These are phyloP conservation scores for Sinopyrophorus schimmeli DNA, from an alignment of 2,888 invertebrate species.

Conservation along the genomic window DNA sequence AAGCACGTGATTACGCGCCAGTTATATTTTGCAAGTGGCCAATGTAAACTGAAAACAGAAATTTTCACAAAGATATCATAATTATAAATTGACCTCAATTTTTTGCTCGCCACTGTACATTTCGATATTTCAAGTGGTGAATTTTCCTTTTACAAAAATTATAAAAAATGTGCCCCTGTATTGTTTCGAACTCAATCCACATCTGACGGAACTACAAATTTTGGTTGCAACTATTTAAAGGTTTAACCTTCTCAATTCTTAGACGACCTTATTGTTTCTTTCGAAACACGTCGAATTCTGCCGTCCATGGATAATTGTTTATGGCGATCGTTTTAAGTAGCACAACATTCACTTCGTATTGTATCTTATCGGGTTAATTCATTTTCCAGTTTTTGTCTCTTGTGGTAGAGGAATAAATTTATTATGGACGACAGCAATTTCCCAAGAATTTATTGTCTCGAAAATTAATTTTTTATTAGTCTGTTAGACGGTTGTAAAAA, in stretches of 20 bases:
- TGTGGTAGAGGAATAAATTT: conserved; percentile 10
- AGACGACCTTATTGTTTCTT: conserved; percentile 21
- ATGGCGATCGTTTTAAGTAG: conserved; percentile 21
- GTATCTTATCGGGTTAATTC: conserved; percentile 21
- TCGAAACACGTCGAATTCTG: conserved; percentile 13
- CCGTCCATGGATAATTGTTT: conserved; percentile 22
- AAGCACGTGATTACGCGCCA: too few relatives aligned
- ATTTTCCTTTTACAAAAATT: background rate
- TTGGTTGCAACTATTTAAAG: conserved; percentile 1
- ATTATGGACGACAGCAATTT: conserved; percentile 5
- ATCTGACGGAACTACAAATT: background rate
- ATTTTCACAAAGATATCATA: too few relatives aligned
- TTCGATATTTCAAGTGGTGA: background rate
- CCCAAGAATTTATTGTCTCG: background rate
- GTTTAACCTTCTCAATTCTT: conserved; percentile 8
- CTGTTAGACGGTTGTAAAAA: too few relatives aligned
- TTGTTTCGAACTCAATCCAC: too few relatives aligned
- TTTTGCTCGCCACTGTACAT: too few relatives aligned
- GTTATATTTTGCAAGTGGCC: too few relatives aligned
- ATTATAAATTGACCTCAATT: too few relatives aligned
- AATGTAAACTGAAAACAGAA: too few relatives aligned
- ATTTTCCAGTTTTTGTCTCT: conserved; percentile 14
- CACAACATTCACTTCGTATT: conserved; percentile 27
- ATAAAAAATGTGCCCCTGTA: background rate
- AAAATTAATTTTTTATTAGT: too few relatives aligned